Conservation (phyloP, 2,888 invertebrate genomes). For the Enchytraeus crypticus region DNA sequence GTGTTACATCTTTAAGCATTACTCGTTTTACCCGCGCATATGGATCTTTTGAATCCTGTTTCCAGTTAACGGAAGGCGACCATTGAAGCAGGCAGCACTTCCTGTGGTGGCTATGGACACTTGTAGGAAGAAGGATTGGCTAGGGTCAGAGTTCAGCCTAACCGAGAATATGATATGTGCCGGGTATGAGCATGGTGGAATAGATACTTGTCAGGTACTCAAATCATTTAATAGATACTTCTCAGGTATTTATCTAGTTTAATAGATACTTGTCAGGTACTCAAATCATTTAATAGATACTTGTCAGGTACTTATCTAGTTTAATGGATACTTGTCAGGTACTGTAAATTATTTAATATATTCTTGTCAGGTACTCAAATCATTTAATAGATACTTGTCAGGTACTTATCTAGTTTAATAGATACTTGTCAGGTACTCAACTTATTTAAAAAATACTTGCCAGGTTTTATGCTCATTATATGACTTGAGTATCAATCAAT, state of each 20-base stretch:
- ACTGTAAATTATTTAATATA: conserved; percentile 9
- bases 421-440: conserved; percentile 26
- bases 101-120: conserved; percentile 18
- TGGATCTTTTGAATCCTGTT: too few relatives aligned
- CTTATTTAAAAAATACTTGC: too few relatives aligned
- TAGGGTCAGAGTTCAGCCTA: conserved; percentile 25
- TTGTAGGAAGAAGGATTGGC: conserved; percentile 20
- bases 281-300: conserved; percentile 20
- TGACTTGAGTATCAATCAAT: too few relatives aligned
- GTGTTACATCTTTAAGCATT: too few relatives aligned
- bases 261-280: conserved; percentile 27
- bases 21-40: too few relatives aligned
- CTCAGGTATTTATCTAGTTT: conserved; percentile 25
- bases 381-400: conserved; percentile 29
- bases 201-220: conserved; percentile 26
- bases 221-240: conserved; percentile 24
- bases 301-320: conserved; percentile 24
- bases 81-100: conserved; percentile 23
- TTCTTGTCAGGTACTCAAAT: conserved; percentile 22
- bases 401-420: conserved; percentile 22
- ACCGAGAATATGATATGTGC: conserved; percentile 28
- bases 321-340: conserved; percentile 28
- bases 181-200: conserved; percentile 25
- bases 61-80: conserved; percentile 20
- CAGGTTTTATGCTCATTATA: too few relatives aligned